A percentile compares a stretch with the other conserved stretches of the same genome.
Evolutionary conservation across 1,140 invertebrate species (phyloP).

Genomic region (Scylla paramamosain): DNA sequence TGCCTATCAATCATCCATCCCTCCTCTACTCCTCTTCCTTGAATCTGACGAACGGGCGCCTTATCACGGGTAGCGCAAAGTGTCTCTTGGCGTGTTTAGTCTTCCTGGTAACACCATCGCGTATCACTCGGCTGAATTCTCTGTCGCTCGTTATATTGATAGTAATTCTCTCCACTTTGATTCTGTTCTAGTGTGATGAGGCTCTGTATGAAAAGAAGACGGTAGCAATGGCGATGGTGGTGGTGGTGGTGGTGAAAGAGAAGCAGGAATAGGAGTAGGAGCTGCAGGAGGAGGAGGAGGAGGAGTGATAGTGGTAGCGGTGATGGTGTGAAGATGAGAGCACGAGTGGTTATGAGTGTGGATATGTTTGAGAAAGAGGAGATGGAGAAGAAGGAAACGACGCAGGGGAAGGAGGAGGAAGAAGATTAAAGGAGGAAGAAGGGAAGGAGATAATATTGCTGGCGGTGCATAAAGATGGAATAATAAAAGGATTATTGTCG

Average conservation of each 20-base stretch:
- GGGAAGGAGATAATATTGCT: constrained; percentile 12
- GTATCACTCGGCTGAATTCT: not conserved
- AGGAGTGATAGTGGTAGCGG: not conserved
- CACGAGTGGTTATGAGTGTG: not conserved
- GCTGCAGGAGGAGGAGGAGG: not conserved
- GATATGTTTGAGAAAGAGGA: not conserved
- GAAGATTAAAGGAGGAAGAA: not conserved
- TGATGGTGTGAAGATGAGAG: not conserved
- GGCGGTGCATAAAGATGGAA: not conserved
- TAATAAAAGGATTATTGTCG: constrained; percentile 7
- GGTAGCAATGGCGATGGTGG: not conserved
- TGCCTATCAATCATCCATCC: too few species aligned
- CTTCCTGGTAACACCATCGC: not conserved
- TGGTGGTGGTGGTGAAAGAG: not conserved
- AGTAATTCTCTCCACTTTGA: not conserved
- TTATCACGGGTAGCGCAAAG: not conserved
- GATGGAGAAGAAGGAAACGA: not conserved
- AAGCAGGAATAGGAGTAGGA: not conserved
- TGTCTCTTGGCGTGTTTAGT: not conserved
- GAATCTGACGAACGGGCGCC: not conserved
- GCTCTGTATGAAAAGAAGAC: not conserved
- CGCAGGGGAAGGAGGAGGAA: too few species aligned
- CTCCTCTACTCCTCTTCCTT: not conserved
- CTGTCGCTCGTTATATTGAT: not conserved
- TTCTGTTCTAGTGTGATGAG: not conserved